phyloP scores from a whole-genome alignment of 37 sponge, comb jelly and placozoan genomes.

The Beroe forskalii region DNA sequence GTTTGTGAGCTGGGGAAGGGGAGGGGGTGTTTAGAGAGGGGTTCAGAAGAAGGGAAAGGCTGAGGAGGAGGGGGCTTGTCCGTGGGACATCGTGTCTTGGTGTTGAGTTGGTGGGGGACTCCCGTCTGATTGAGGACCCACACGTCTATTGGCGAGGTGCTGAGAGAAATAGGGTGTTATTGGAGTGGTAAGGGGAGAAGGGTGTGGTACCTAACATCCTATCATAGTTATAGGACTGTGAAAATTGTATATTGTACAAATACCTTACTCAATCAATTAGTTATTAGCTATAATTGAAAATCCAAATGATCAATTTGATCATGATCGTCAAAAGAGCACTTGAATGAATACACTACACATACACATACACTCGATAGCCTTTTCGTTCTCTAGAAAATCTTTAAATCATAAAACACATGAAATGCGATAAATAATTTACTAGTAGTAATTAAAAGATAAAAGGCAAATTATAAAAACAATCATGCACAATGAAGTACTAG shows the following conservation, averaged over 20 bases:
- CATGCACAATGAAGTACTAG: too few relatives aligned
- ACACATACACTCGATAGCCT: too few relatives aligned
- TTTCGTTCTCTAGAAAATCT: too few relatives aligned
- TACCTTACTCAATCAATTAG: background rate
- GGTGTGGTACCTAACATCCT: background rate
- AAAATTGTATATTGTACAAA: background rate
- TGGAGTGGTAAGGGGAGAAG: background rate
- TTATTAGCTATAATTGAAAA: too few relatives aligned
- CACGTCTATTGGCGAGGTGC: conserved; percentile 23
- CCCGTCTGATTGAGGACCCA: conserved; percentile 46
- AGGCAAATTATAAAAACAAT: too few relatives aligned
- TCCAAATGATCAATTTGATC: too few relatives aligned
- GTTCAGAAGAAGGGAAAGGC: conserved; percentile 1
- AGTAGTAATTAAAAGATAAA: too few relatives aligned
- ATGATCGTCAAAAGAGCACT: too few relatives aligned
- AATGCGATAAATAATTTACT: too few relatives aligned
- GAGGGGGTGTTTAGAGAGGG: background rate
- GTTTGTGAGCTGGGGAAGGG: too few relatives aligned
- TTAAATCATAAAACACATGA: too few relatives aligned
- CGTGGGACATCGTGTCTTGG: conserved; percentile 3
- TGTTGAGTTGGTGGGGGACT: conserved; percentile 26
- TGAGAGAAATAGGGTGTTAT: background rate
- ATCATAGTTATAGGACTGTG: background rate
- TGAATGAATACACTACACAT: too few relatives aligned
- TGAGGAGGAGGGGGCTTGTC: background rate